Conservation (phyloP, 2,888 invertebrate species). For the Thecophora atra region DNA sequence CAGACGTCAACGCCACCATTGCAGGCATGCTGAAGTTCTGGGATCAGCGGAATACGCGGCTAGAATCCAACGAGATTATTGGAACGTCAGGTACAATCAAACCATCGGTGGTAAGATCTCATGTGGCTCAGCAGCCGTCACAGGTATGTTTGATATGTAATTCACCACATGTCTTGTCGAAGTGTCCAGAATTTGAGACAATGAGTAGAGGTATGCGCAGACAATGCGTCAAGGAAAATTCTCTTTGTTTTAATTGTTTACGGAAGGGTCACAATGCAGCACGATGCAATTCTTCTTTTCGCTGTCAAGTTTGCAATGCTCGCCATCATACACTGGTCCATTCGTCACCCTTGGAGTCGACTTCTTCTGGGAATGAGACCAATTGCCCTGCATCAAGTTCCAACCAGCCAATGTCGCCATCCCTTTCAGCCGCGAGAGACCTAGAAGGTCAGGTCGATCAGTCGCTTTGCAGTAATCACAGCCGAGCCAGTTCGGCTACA, state of each 20-base stretch:
- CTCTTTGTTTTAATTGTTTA: slow-evolving; percentile 32
- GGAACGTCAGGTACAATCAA: too few species aligned
- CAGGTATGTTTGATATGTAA: slow-evolving; percentile 8
- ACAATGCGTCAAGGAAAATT: slow-evolving; percentile 10
- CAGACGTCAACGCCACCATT: too few species aligned
- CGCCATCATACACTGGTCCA: slow-evolving; percentile 24
- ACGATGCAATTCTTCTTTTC: slow-evolving; percentile 10
- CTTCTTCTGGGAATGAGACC: not conserved
- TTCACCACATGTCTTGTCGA: not conserved
- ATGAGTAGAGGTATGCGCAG: slow-evolving; percentile 4
- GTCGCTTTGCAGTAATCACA: too few species aligned
- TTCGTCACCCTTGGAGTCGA: not conserved
- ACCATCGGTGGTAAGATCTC: too few species aligned
- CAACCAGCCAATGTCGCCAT: not conserved
- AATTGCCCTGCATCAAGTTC: not conserved
- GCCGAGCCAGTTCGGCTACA: too few species aligned
- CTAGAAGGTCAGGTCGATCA: too few species aligned
- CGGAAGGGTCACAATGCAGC: slow-evolving; percentile 13
- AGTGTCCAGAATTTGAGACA: slow-evolving; percentile 4
- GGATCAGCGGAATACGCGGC: too few species aligned
- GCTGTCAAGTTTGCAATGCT: slow-evolving; percentile 10
- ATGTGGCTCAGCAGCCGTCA: too few species aligned
- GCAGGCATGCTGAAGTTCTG: too few species aligned
- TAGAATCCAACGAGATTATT: too few species aligned
- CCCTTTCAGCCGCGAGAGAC: too few species aligned